Percentiles rank a stretch among this genome's conserved stretches.
These are phyloP conservation scores for Henricia sp. DNA, from an alignment of 53 echinoderm and acorn worm species.

Conservation along the genomic window DNA sequence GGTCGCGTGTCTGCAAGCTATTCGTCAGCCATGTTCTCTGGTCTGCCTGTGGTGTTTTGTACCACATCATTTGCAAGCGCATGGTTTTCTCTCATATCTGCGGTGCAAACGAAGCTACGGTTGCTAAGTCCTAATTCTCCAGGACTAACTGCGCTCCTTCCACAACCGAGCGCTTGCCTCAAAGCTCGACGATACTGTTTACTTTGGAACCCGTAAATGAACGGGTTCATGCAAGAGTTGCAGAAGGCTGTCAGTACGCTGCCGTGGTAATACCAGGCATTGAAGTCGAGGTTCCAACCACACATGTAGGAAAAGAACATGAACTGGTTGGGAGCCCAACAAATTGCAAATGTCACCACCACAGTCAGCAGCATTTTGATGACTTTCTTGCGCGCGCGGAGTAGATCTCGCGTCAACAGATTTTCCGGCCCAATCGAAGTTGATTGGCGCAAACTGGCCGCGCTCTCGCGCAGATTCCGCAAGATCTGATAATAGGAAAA, in stretches of 20 bases:
- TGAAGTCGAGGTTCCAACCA: slow-evolving; percentile 87
- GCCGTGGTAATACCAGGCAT: slow-evolving; percentile 89
- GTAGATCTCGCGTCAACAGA: slow-evolving; percentile 75
- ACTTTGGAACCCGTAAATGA: slow-evolving; percentile 93
- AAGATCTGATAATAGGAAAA: slow-evolving; percentile 85
- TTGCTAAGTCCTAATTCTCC: not conserved
- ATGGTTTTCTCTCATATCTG: slow-evolving; percentile 5
- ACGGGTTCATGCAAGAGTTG: slow-evolving; percentile 94
- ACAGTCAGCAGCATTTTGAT: slow-evolving; percentile 83
- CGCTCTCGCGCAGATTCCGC: slow-evolving; percentile 68
- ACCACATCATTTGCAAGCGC: not conserved
- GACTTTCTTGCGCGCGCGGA: slow-evolving; percentile 82
- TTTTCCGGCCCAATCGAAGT: slow-evolving; percentile 59
- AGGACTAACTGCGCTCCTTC: not conserved
- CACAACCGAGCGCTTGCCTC: slow-evolving; percentile 52
- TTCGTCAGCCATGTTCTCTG: too few relatives aligned
- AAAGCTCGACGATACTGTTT: slow-evolving; percentile 81
- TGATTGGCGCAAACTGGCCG: slow-evolving; percentile 53
- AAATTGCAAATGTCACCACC: slow-evolving; percentile 88
- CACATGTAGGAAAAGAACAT: slow-evolving; percentile 88
- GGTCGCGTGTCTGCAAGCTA: too few relatives aligned
- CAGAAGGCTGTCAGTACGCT: slow-evolving; percentile 89
- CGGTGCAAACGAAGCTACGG: not conserved
- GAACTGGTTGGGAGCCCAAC: slow-evolving; percentile 96
- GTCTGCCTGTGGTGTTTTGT: too few relatives aligned